A percentile compares a stretch with the other conserved stretches of the same genome.
These are phyloP conservation scores for Drosophila nigrodunni DNA, from an alignment of 1,140 invertebrate genomes.

Conservation along the genomic window DNA sequence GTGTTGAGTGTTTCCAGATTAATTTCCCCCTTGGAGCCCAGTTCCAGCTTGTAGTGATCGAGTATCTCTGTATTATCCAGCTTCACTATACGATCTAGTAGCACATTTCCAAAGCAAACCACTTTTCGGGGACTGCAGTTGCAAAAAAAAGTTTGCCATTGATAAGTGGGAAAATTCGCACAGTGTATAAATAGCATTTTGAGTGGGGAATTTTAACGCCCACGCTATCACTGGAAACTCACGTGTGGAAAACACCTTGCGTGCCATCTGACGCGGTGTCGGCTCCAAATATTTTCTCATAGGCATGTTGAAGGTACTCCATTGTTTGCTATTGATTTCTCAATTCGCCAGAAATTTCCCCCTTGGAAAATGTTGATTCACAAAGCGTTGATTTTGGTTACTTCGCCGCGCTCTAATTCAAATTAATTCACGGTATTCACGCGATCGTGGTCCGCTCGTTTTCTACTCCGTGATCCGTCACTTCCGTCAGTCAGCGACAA, in stretches of 20 bases:
- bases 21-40: conserved; percentile 76
- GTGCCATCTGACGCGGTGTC: conserved; percentile 33
- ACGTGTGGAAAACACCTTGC: conserved; percentile 52
- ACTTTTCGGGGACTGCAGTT: conserved; percentile 70
- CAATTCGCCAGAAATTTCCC: conserved; percentile 28
- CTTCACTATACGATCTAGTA: conserved; percentile 68
- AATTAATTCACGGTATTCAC: conserved; percentile 4
- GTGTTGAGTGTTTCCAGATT: conserved; percentile 62
- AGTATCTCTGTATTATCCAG: conserved; percentile 63
- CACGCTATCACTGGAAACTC: conserved; percentile 31
- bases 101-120: conserved; percentile 79
- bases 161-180: conserved; percentile 4
- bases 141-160: background rate
- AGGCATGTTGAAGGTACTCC: conserved; percentile 74
- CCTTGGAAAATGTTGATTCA: conserved; percentile 16
- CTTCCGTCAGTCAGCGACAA: conserved; percentile 52
- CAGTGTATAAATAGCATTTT: conserved; percentile 5
- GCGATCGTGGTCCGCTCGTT: background rate
- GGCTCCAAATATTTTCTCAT: conserved; percentile 69
- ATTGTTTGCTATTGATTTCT: conserved; percentile 66
- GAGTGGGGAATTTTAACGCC: conserved; percentile 2
- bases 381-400: background rate
- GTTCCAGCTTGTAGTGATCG: conserved; percentile 57
- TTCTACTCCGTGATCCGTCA: conserved; percentile 39
- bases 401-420: conserved; percentile 41